A percentile compares a stretch with the other conserved stretches of the same genome.
Conservation (phyloP, 1,140 invertebrate genomes). For the Magallana angulata region DNA sequence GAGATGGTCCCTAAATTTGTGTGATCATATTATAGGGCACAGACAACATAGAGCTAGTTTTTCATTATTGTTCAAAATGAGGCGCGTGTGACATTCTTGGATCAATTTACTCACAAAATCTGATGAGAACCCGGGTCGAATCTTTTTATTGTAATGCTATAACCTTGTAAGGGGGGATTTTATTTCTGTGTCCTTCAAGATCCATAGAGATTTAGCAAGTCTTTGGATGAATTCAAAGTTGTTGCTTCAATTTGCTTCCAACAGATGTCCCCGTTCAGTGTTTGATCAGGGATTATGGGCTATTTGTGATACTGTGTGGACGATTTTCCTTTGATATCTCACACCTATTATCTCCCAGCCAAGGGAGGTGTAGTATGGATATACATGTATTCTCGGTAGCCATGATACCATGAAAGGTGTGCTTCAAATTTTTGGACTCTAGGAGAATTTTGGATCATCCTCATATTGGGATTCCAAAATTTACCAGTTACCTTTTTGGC, state of each 20-base stretch:
- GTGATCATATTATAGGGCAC: background rate
- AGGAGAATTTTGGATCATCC: too few relatives aligned
- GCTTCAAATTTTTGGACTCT: background rate
- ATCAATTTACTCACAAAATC: conserved; percentile 21
- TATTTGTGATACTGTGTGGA: conserved; percentile 1
- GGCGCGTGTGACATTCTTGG: conserved; percentile 12
- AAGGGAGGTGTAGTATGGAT: background rate
- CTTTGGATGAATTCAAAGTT: too few relatives aligned
- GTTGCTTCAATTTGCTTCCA: background rate
- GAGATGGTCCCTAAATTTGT: background rate
- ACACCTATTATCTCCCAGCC: background rate
- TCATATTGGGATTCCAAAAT: too few relatives aligned
- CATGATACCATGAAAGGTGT: background rate
- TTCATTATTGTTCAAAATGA: background rate
- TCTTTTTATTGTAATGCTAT: background rate
- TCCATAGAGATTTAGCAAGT: background rate
- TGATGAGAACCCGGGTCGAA: background rate
- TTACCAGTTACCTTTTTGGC: too few relatives aligned
- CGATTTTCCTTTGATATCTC: conserved; percentile 1
- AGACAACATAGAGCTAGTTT: background rate
- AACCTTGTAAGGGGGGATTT: background rate
- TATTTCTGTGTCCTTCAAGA: background rate
- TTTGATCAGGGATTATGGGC: conserved; percentile 9
- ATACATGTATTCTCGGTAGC: background rate
- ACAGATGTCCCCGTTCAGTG: background rate